These are phyloP conservation scores for Mobula hypostoma DNA, from an alignment of 2,113 vertebrate genomes.

Conservation along the genomic window DNA sequence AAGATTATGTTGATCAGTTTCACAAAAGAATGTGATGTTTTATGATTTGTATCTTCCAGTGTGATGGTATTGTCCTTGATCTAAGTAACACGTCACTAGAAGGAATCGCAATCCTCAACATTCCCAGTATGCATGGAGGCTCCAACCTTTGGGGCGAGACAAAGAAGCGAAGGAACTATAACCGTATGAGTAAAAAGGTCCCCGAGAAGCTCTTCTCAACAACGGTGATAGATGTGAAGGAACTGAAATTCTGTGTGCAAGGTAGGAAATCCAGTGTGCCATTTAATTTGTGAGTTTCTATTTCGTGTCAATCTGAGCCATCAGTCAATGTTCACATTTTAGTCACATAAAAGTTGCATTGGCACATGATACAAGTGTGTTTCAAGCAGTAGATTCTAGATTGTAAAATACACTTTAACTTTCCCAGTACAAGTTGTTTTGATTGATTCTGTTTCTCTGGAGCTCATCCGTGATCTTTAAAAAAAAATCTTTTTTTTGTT, in stretches of 20 bases:
- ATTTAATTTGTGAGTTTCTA: background rate
- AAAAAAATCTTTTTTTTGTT: too few species aligned
- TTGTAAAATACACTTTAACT: too few species aligned
- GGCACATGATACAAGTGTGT: background rate
- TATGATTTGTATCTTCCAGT: slow-evolving; percentile 53
- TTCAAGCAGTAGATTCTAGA: background rate
- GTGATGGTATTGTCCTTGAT: slow-evolving; percentile 79
- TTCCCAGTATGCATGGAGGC: slow-evolving; percentile 94
- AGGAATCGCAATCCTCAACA: slow-evolving; percentile 88
- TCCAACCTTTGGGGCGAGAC: slow-evolving; percentile 91
- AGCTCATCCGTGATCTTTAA: too few species aligned
- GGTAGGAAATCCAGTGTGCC: slow-evolving; percentile 52
- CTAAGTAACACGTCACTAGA: slow-evolving; percentile 80
- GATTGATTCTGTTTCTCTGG: too few species aligned
- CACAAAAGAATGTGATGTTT: background rate
- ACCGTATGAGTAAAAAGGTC: slow-evolving; percentile 73
- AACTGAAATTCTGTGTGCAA: slow-evolving; percentile 87
- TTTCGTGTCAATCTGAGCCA: background rate
- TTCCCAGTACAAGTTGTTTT: too few species aligned
- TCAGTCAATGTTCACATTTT: background rate
- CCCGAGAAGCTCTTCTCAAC: slow-evolving; percentile 54
- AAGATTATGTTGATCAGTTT: slow-evolving; percentile 14
- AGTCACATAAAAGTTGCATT: background rate
- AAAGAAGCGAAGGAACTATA: slow-evolving; percentile 78
- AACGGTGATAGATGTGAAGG: slow-evolving; percentile 76